Evolutionary conservation across 2,113 vertebrate species (phyloP).

Genomic region (Grammomys surdaster): DNA sequence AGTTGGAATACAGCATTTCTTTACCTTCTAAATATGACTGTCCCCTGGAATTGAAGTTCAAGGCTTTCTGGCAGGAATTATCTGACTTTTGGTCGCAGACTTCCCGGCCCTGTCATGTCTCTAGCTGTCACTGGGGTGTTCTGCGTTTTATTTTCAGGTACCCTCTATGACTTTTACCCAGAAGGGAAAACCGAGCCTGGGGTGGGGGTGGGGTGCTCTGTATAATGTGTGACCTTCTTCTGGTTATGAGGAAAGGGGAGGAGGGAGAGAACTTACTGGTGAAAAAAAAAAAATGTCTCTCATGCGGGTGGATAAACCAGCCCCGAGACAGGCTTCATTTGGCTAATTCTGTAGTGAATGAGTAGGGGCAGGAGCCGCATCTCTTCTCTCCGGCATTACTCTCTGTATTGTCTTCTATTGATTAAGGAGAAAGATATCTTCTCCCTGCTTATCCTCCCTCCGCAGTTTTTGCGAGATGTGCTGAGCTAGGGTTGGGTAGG

Average conservation of each 20-base stretch:
- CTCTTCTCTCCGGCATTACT: background rate
- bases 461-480: background rate
- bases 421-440: background rate
- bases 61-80: background rate
- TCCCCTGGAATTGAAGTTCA: background rate
- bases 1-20: background rate
- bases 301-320: background rate
- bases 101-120: background rate
- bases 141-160: background rate
- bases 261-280: background rate
- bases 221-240: background rate
- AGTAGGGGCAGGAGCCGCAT: background rate
- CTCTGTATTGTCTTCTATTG: background rate
- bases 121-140: background rate
- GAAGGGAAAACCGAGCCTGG: background rate
- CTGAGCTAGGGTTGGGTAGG: constrained; percentile 60
- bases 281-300: background rate
- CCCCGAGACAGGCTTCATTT: background rate
- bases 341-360: background rate
- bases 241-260: background rate
- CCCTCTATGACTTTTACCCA: background rate
- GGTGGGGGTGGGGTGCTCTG: rapidly evolving
- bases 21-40: background rate
- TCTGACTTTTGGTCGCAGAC: background rate
- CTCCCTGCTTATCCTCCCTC: background rate